Evolutionary conservation across 2,113 vertebrate genomes (phyloP).

Genomic region (Pelmatolapia mariae): DNA sequence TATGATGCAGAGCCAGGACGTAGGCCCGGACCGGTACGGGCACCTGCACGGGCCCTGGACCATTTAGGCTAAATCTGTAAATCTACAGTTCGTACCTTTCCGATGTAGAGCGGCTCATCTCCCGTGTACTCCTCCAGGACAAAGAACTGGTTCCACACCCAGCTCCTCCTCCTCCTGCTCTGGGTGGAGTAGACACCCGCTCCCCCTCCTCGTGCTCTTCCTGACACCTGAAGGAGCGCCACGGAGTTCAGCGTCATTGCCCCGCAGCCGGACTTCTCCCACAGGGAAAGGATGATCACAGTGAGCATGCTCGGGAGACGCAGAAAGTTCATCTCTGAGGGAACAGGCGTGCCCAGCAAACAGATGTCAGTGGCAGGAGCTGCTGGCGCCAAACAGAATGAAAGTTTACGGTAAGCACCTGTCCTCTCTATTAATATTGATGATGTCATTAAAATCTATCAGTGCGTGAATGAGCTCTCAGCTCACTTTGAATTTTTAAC

Average conservation of each 20-base stretch:
- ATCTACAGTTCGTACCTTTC: slow-evolving; percentile 11
- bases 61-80: background rate
- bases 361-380: background rate
- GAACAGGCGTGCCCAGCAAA: background rate
- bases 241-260: background rate
- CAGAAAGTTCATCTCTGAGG: background rate
- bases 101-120: slow-evolving; percentile 18
- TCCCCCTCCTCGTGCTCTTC: background rate
- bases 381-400: background rate
- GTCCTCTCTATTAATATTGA: background rate
- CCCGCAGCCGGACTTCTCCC: background rate
- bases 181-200: background rate
- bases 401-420: background rate
- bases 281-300: background rate
- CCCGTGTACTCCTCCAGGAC: slow-evolving; percentile 29
- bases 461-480: background rate
- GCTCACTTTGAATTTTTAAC: background rate
- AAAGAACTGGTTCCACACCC: slow-evolving; percentile 56
- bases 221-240: background rate
- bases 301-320: background rate
- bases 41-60: background rate
- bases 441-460: background rate
- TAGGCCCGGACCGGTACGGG: background rate
- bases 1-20: background rate
- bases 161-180: slow-evolving; percentile 25